These are phyloP conservation scores for Hartigia nigra DNA, from an alignment of 2,888 invertebrate genomes.

Conservation along the genomic window DNA sequence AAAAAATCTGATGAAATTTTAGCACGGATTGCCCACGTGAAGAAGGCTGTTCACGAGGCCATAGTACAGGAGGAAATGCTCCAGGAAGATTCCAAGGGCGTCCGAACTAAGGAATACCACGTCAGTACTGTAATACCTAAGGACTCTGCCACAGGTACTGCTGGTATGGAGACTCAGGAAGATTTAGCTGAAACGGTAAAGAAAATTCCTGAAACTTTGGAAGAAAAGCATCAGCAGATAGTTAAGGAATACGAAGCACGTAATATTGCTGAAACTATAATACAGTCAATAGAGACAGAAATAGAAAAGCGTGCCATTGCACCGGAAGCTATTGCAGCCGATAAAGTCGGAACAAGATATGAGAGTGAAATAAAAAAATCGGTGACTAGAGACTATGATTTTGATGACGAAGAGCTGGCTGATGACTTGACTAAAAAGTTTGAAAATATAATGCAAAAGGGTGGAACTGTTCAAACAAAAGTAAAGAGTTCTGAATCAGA, in stretches of 20 bases:
- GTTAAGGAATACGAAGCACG: slow-evolving; percentile 44
- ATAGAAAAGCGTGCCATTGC: slow-evolving; percentile 41
- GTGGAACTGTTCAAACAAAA: background rate
- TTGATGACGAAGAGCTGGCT: slow-evolving; percentile 51
- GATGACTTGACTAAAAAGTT: slow-evolving; percentile 57
- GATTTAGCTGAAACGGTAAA: slow-evolving; percentile 20
- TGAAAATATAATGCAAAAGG: slow-evolving; percentile 45
- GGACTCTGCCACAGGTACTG: background rate
- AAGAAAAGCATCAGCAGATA: slow-evolving; percentile 32
- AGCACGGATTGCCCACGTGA: slow-evolving; percentile 21
- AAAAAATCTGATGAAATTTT: background rate
- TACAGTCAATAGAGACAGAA: slow-evolving; percentile 57
- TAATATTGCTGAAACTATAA: slow-evolving; percentile 52
- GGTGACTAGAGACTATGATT: slow-evolving; percentile 38
- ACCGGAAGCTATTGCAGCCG: background rate
- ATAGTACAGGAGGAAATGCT: slow-evolving; percentile 40
- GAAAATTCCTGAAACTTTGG: slow-evolving; percentile 22
- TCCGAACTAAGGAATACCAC: background rate
- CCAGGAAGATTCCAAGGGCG: slow-evolving; percentile 29
- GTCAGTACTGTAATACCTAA: background rate
- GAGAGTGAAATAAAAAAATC: slow-evolving; percentile 19
- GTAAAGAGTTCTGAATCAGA: background rate
- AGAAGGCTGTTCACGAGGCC: slow-evolving; percentile 37
- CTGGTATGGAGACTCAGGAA: slow-evolving; percentile 9
- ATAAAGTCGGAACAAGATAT: slow-evolving; percentile 6